Evolutionary conservation across 1,140 invertebrate species (phyloP), one percentile per base, ranked within the genome.

Genomic region (Dendroctonus valens): DNA sequence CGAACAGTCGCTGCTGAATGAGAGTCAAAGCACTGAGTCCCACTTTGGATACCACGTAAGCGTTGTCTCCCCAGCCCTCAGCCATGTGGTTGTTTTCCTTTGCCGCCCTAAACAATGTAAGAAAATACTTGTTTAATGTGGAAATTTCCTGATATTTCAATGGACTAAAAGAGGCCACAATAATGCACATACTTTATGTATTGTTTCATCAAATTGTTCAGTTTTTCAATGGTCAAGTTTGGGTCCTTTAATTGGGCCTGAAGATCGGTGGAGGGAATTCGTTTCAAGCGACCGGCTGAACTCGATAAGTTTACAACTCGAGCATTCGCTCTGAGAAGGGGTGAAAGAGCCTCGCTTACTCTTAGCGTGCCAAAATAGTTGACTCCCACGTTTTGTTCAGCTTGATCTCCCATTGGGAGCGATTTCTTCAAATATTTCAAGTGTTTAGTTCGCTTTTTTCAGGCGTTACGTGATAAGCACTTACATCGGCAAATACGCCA

Each of bases 221-320:
- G 74, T 67, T 85, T 78, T 3, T 82, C 76, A 60, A 86, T 79
- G 2, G 85, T 87, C 37, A 89, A 73, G 41, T 55, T 41, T 57
- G 79, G 76, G 70, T 83, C 77, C 6, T 79, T 72, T 8, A 91
- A 81, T 69, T 78, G 79, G 7, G 80, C 75, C 50, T 82, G 78
- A 3, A 87, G 73, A 44, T 79, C 77, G 52, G 78, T 69, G 55
- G 82, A 84, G 6, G 85, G 84, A 74, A 84, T 85, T 59, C 73
- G 74, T 11, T 75, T 79, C 37, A 89, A 75, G 73, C 84, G 85
- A 26, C 89, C 89, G 6, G 69, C 72, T 40, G 83, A 84, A 78
- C 90, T 92, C 0, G 89, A 91, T 0, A 93, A 63, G 78, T 91
- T 89, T 0, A 91, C 86, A 14, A 93, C 87, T 76, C 87, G 82